These are phyloP conservation scores for Porites australiensis DNA, from an alignment of 64 coral and sea anemone genomes.

Conservation along the genomic window DNA sequence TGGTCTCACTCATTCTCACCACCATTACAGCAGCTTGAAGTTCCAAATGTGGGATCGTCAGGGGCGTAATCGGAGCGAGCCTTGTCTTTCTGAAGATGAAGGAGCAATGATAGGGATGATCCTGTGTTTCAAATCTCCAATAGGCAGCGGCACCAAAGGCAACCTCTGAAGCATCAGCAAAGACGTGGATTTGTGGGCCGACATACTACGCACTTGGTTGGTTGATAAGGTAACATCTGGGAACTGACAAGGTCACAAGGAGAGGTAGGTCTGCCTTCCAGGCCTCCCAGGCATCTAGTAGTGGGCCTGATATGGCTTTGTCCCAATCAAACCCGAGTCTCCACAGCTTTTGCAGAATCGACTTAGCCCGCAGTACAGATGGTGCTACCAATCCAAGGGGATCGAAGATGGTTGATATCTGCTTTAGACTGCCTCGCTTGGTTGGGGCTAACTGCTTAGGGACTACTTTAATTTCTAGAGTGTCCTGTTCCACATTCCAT, in stretches of 20 bases:
- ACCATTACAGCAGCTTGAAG: conserved; percentile 62
- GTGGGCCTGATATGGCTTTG: conserved; percentile 17
- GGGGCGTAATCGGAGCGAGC: conserved; percentile 49
- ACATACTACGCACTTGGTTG: not conserved
- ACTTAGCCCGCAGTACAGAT: conserved; percentile 63
- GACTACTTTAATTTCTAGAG: conserved; percentile 3
- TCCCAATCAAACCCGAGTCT: conserved; percentile 60
- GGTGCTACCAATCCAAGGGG: conserved; percentile 70
- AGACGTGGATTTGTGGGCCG: conserved; percentile 45
- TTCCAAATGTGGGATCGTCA: conserved; percentile 68
- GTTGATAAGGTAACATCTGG: conserved; percentile 17
- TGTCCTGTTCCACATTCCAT: conserved; percentile 35
- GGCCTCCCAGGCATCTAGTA: conserved; percentile 38
- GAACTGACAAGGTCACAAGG: conserved; percentile 27
- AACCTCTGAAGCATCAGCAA: conserved; percentile 61
- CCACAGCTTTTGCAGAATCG: conserved; percentile 68
- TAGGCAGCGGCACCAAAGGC: conserved; percentile 51
- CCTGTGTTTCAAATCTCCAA: conserved; percentile 11
- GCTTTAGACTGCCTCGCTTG: conserved; percentile 34
- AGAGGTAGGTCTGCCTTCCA: conserved; percentile 52
- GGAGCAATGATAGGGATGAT: conserved; percentile 45
- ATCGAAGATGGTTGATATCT: conserved; percentile 45
- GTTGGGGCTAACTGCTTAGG: not conserved
- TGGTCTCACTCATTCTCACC: conserved; percentile 17
- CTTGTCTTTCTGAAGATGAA: conserved; percentile 67